A percentile compares a stretch with the other conserved stretches of the same genome.
Evolutionary conservation across 2,888 invertebrate species (phyloP).

Genomic region (Hemistola chrysoprasaria): DNA sequence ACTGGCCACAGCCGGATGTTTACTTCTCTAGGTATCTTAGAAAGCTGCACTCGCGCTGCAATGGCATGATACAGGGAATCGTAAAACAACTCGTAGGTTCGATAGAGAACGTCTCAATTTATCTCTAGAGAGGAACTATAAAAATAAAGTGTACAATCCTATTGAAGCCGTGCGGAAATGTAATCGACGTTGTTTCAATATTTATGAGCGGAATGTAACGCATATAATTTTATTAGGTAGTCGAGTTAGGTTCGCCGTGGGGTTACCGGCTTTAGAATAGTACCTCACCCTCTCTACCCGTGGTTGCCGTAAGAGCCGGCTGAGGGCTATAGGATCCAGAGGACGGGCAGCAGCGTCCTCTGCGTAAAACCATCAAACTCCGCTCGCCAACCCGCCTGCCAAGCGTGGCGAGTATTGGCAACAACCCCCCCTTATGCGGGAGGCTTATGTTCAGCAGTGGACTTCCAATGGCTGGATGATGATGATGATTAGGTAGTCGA

Average conservation of each 20-base stretch:
- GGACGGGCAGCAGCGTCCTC: too few species aligned
- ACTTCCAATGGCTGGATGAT: too few species aligned
- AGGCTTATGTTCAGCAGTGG: too few species aligned
- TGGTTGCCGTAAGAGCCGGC: too few species aligned
- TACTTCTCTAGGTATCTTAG: slow-evolving; percentile 61
- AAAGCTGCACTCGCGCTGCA: slow-evolving; percentile 58
- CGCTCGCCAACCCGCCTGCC: too few species aligned
- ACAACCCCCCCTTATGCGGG: too few species aligned
- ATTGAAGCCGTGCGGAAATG: slow-evolving; percentile 52
- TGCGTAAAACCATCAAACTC: too few species aligned
- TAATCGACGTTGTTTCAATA: slow-evolving; percentile 50
- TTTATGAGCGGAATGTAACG: slow-evolving; percentile 46
- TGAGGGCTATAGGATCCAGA: too few species aligned
- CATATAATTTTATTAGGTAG: slow-evolving; percentile 48
- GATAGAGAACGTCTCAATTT: slow-evolving; percentile 64
- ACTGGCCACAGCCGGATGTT: slow-evolving; percentile 57
- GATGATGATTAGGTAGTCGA: too few species aligned
- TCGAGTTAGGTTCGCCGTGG: slow-evolving; percentile 33
- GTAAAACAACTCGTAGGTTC: slow-evolving; percentile 49
- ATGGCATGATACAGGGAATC: slow-evolving; percentile 51
- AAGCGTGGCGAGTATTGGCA: too few species aligned
- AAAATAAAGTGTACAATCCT: slow-evolving; percentile 56
- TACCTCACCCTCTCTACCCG: too few species aligned
- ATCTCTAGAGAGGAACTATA: slow-evolving; percentile 44
- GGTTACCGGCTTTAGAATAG: too few species aligned